Evolutionary conservation across 2,888 invertebrate genomes (phyloP).

Genomic region (Anarsia innoxiella): DNA sequence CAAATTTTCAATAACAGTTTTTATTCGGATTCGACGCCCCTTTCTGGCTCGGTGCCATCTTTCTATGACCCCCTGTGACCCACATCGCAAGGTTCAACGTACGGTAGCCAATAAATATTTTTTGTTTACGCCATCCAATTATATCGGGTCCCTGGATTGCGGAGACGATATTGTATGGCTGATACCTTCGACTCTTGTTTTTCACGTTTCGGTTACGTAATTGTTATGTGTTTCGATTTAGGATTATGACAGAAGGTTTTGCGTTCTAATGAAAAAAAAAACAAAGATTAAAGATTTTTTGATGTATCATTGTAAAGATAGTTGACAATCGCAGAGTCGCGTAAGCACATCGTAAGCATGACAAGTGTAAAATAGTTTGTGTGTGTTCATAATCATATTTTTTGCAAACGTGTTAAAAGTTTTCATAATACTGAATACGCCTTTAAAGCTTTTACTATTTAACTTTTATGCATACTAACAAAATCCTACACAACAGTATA

Average conservation of each 20-base stretch:
- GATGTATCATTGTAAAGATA: neutral
- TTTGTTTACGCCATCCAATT: conserved; percentile 38
- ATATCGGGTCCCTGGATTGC: conserved; percentile 7
- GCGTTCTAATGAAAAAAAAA: neutral
- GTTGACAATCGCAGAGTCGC: neutral
- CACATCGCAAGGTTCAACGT: conserved; percentile 29
- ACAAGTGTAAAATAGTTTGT: no score
- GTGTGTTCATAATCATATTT: no score
- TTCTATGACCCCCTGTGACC: conserved; percentile 16
- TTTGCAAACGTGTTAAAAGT: no score
- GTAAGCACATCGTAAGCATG: no score
- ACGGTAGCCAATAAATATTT: conserved; percentile 37
- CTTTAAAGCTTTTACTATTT: no score
- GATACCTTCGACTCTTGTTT: neutral
- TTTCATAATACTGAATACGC: no score
- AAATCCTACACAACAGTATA: no score
- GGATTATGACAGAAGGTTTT: neutral
- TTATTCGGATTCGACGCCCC: neutral
- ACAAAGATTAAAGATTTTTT: neutral
- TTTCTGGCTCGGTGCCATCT: conserved; percentile 31
- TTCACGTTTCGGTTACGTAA: no score
- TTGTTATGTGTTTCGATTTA: neutral
- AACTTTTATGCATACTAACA: no score
- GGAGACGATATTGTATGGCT: neutral
- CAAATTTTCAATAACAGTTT: neutral